Percentiles rank a stretch among this genome's conserved stretches.
Evolutionary conservation across 2,113 vertebrate genomes (phyloP).

Genomic region (Synodontis membranacea): DNA sequence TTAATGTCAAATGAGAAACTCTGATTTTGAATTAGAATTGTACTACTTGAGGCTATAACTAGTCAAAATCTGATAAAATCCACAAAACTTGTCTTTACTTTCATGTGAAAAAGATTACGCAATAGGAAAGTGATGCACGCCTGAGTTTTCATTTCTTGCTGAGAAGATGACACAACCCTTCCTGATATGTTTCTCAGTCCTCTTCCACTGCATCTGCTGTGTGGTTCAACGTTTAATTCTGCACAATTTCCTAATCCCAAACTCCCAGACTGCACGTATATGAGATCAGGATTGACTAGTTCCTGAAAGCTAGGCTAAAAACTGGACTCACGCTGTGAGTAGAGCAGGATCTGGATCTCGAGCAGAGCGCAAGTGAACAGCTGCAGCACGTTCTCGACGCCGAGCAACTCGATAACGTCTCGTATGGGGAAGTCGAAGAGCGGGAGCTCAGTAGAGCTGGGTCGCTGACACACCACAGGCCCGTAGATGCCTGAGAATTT

Average conservation of each 20-base stretch:
- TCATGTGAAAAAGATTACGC: neutral
- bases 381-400: slow-evolving; percentile 94
- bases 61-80: neutral
- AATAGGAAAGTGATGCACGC: neutral
- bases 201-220: neutral
- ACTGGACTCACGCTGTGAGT: slow-evolving; percentile 92
- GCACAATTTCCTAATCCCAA: neutral
- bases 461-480: slow-evolving; percentile 93
- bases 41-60: neutral
- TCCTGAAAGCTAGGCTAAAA: neutral
- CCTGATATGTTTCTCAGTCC: neutral
- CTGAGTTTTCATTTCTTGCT: neutral
- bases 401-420: slow-evolving; percentile 91
- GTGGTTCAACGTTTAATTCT: neutral
- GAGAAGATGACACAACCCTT: neutral
- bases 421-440: slow-evolving; percentile 91
- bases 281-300: neutral
- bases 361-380: slow-evolving; percentile 96
- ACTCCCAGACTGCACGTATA: neutral
- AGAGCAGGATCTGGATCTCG: slow-evolving; percentile 98
- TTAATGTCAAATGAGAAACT: no score
- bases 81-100: neutral
- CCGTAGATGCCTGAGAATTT: slow-evolving; percentile 96
- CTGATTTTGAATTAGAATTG: neutral
- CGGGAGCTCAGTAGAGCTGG: slow-evolving; percentile 89